Percentiles rank a stretch among this genome's conserved stretches.
Conservation (phyloP, 2,113 vertebrate species). For the Notarius lentiginosus region DNA sequence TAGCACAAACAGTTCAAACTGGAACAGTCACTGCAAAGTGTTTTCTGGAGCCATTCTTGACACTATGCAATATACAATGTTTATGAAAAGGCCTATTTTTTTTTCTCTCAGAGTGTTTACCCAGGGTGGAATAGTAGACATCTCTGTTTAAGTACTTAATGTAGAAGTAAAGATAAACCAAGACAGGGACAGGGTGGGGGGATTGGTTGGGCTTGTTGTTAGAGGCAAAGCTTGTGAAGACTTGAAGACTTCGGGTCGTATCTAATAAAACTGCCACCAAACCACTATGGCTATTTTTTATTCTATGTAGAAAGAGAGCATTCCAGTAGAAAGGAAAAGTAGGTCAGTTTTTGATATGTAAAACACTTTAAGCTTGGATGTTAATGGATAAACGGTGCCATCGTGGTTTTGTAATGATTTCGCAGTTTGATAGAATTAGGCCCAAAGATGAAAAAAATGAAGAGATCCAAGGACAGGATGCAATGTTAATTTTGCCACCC, state of each 20-base stretch:
- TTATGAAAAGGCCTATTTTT: conserved; percentile 55
- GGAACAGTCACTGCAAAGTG: conserved; percentile 56
- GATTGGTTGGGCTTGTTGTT: neutral
- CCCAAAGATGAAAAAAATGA: neutral
- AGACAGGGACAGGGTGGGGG: neutral
- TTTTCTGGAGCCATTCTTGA: conserved; percentile 59
- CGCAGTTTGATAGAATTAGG: conserved; percentile 36
- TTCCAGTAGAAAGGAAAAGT: conserved; percentile 8
- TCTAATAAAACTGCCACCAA: conserved; percentile 45
- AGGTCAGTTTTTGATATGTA: conserved; percentile 2
- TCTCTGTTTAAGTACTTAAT: conserved; percentile 51
- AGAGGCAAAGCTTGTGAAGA: conserved; percentile 44
- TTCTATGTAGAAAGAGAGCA: conserved; percentile 28
- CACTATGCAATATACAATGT: conserved; percentile 63
- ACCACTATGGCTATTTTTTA: conserved; percentile 33
- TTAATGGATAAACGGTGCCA: neutral
- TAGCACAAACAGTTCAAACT: conserved; percentile 41
- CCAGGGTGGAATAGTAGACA: conserved; percentile 41
- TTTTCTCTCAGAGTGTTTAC: conserved; percentile 47
- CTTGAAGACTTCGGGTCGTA: conserved; percentile 24
- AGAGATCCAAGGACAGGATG: neutral
- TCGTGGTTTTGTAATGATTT: neutral
- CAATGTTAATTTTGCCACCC: neutral
- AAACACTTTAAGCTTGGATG: neutral
- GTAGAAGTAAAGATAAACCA: conserved; percentile 34